Conservation (phyloP, 2,113 vertebrate species). For the Buteo buteo region DNA sequence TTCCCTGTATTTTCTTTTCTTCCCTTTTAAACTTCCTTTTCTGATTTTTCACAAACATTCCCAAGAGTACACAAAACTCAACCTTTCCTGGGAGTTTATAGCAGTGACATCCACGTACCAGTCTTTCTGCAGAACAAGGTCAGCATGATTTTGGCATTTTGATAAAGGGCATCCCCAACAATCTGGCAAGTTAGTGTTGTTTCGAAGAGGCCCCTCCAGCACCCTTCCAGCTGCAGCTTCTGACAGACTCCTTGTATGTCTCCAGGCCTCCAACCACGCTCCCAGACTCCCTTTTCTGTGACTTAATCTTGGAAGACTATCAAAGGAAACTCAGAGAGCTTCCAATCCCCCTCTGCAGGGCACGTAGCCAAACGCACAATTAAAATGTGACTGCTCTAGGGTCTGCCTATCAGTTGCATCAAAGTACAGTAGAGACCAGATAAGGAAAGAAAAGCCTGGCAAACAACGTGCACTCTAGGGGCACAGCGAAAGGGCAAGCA, state of each 20-base stretch:
- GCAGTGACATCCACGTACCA: not conserved
- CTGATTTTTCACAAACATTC: not conserved
- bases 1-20: not conserved
- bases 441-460: not conserved
- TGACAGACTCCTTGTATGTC: not conserved
- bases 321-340: conserved; percentile 20
- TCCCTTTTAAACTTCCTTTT: not conserved
- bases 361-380: not conserved
- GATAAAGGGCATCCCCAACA: not conserved
- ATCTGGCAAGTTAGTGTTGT: not conserved
- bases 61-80: not conserved
- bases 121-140: not conserved
- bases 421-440: not conserved
- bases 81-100: not conserved
- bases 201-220: not conserved
- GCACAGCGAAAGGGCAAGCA: not conserved
- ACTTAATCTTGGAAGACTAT: not conserved
- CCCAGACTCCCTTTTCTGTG: not conserved
- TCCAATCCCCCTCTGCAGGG: not conserved
- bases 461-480: not conserved
- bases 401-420: not conserved
- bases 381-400: not conserved
- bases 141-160: not conserved
- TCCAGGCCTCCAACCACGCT: not conserved
- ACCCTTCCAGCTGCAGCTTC: not conserved